phyloP scores from a whole-genome alignment of 2,113 vertebrate species.

The Cyprinus carpio region DNA sequence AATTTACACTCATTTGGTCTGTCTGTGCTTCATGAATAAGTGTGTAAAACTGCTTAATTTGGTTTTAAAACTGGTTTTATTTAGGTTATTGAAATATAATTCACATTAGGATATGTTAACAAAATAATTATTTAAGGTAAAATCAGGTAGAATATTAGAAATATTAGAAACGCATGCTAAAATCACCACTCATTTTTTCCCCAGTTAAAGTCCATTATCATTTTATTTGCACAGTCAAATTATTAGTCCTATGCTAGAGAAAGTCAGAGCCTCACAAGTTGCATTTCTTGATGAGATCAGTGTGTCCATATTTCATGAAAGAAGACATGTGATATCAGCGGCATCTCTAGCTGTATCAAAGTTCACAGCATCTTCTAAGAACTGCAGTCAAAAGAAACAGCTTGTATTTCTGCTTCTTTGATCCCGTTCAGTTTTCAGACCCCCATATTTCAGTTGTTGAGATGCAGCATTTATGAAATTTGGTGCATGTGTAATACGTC shows the following conservation, averaged over 20 bases:
- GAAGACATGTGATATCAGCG: slow-evolving; percentile 14
- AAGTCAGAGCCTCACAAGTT: background rate
- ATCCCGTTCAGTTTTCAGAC: slow-evolving; percentile 8
- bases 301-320: slow-evolving; percentile 6
- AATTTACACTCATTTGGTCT: background rate
- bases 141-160: no score
- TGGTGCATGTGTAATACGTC: slow-evolving; percentile 21
- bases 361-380: slow-evolving; percentile 16
- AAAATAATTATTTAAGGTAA: no score
- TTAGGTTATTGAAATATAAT: no score
- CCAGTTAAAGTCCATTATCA: background rate
- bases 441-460: slow-evolving; percentile 33
- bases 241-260: background rate
- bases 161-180: no score
- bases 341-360: slow-evolving; percentile 24
- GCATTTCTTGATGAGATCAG: slow-evolving; percentile 1
- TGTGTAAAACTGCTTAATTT: background rate
- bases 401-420: slow-evolving; percentile 29
- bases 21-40: background rate
- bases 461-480: background rate
- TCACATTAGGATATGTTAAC: no score
- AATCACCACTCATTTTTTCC: no score
- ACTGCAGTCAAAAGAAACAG: background rate
- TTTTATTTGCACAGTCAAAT: background rate
- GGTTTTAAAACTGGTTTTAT: no score